phyloP scores from a whole-genome alignment of 37 sponge, comb jelly and placozoan species.

The Oopsacas minuta region DNA sequence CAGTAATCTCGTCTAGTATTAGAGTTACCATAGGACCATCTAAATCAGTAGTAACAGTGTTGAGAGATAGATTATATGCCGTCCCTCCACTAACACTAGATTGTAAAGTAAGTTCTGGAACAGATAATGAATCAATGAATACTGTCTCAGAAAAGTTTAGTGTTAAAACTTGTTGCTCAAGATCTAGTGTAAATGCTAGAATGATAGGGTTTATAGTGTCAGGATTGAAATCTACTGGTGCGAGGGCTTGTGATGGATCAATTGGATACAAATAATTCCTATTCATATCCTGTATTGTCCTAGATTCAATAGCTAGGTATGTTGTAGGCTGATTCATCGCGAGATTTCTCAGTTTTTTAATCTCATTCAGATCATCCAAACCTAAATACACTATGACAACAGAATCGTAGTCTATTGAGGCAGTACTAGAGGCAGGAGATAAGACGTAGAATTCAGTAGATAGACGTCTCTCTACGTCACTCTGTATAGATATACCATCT shows the following conservation, averaged over 20 bases:
- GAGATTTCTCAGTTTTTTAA: conserved; percentile 47
- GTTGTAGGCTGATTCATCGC: conserved; percentile 32
- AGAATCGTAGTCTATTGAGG: conserved; percentile 26
- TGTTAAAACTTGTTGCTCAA: conserved; percentile 30
- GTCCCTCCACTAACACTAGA: conserved; percentile 7
- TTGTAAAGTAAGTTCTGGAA: conserved; percentile 32
- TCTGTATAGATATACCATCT: conserved; percentile 26
- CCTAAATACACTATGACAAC: conserved; percentile 42
- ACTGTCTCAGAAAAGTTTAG: conserved; percentile 67
- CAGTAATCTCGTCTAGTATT: conserved; percentile 14
- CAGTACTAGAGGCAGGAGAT: conserved; percentile 22
- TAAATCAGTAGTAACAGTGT: neutral
- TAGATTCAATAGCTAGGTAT: conserved; percentile 29
- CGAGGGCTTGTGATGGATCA: neutral
- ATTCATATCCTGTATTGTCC: conserved; percentile 52
- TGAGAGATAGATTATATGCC: conserved; percentile 34
- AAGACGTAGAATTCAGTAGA: neutral
- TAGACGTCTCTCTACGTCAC: neutral
- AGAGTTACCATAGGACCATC: neutral
- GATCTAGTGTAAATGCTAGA: conserved; percentile 41
- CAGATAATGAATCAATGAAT: conserved; percentile 34
- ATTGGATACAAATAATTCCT: conserved; percentile 34
- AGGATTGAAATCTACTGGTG: conserved; percentile 20
- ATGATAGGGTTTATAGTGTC: conserved; percentile 40
- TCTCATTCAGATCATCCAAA: conserved; percentile 66